Conservation (phyloP, 2,888 invertebrate genomes). For the Rugalucina vietnamica region DNA sequence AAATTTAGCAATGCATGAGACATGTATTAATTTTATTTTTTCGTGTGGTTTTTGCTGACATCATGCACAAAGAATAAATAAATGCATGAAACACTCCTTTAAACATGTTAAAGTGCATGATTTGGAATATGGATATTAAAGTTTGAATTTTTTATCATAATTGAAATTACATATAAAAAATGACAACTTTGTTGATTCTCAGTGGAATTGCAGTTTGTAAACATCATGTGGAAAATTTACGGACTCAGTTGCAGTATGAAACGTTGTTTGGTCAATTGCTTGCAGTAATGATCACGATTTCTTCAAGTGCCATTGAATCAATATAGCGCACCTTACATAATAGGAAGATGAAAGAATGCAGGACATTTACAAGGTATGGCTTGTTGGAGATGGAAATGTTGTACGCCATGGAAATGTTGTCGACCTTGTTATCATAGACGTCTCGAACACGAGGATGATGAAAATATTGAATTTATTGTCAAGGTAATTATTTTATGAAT, state of each 20-base stretch:
- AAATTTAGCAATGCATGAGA: no score
- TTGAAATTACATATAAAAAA: no score
- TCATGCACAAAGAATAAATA: no score
- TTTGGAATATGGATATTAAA: no score
- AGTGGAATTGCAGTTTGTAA: no score
- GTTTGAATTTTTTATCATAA: no score
- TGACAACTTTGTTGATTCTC: no score
- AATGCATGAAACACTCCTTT: no score
- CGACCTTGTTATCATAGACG: neutral
- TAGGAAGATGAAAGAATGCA: neutral
- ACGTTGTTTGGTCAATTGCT: no score
- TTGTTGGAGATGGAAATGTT: neutral
- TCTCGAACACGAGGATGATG: neutral
- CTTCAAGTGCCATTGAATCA: neutral
- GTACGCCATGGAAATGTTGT: neutral
- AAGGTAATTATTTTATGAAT: neutral
- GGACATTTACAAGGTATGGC: neutral
- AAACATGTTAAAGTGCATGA: no score
- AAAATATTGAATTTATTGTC: constrained; percentile 2
- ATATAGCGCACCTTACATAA: neutral
- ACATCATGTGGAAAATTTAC: no score
- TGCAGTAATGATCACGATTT: neutral
- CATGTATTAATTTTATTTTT: neutral
- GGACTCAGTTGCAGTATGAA: no score
- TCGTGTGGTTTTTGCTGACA: neutral